Evolutionary conservation across 2,888 invertebrate species (phyloP).

Genomic region (Caenorhabditis wallacei): DNA sequence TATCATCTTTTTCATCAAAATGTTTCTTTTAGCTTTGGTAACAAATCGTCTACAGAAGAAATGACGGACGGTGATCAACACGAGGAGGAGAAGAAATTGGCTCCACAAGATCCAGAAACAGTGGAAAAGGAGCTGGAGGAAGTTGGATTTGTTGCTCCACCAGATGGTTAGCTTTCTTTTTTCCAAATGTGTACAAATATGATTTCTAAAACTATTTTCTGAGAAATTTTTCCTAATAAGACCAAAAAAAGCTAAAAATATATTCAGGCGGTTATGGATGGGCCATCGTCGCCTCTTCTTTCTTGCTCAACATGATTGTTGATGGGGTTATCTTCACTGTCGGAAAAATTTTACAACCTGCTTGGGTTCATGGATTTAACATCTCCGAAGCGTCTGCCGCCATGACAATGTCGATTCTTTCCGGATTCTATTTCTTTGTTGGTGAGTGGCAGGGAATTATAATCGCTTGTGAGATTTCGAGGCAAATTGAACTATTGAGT

Average conservation of each 20-base stretch:
- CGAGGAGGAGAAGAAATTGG: conserved; percentile 20
- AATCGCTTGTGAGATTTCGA: too few relatives aligned
- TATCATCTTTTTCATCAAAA: background rate
- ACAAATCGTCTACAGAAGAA: background rate
- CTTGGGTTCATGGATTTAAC: conserved; percentile 87
- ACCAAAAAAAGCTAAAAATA: too few relatives aligned
- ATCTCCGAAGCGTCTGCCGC: conserved; percentile 91
- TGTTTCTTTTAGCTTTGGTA: conserved; percentile 34
- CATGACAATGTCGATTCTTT: conserved; percentile 95
- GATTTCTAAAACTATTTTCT: too few relatives aligned
- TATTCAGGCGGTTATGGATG: conserved; percentile 89
- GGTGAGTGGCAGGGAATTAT: conserved; percentile 86
- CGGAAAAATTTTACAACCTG: conserved; percentile 84
- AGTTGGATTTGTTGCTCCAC: conserved; percentile 77
- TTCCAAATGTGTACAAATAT: too few relatives aligned
- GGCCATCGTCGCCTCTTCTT: conserved; percentile 96
- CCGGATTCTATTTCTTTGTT: conserved; percentile 95
- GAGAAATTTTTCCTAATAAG: too few relatives aligned
- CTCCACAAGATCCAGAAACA: conserved; percentile 62
- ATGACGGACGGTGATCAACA: conserved; percentile 35
- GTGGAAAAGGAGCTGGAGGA: conserved; percentile 78
- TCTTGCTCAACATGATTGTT: conserved; percentile 97
- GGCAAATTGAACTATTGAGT: too few relatives aligned
- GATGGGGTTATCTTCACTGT: conserved; percentile 88
- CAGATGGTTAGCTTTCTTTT: conserved; percentile 75